phyloP scores from a whole-genome alignment of 2,113 vertebrate genomes.

The Camarhynchus parvulus region DNA sequence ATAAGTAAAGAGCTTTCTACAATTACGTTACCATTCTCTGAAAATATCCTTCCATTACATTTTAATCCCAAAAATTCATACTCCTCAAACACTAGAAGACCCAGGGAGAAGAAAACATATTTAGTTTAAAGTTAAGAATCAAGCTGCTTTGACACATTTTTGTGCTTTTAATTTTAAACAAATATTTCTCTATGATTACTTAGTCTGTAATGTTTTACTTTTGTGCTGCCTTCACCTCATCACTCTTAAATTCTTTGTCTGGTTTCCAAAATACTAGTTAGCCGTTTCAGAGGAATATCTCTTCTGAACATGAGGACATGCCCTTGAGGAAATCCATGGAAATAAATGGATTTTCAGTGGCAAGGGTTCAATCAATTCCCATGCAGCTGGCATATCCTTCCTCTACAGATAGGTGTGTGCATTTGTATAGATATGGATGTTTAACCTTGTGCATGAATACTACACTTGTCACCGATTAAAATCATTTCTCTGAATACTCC shows the following conservation, averaged over 20 bases:
- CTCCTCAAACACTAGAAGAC: neutral
- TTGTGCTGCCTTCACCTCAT: neutral
- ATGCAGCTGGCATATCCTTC: neutral
- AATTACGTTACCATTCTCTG: neutral
- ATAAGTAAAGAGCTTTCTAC: neutral
- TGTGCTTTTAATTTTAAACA: neutral
- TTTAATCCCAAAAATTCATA: neutral
- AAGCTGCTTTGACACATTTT: neutral
- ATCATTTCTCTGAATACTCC: neutral
- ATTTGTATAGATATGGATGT: neutral
- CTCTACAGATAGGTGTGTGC: neutral
- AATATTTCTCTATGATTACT: neutral
- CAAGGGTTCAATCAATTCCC: neutral
- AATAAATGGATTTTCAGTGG: neutral
- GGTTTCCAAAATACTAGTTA: neutral
- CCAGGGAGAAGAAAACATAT: neutral
- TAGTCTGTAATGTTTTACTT: neutral
- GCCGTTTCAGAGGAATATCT: accelerated
- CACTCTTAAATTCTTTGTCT: neutral
- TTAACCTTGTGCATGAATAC: neutral
- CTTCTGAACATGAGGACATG: neutral
- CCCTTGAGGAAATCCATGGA: neutral
- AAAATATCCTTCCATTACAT: neutral
- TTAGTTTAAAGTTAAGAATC: neutral
- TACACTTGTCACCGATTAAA: neutral